Evolutionary conservation across 2,113 vertebrate genomes (phyloP).

Genomic region (Muntiacus reevesi): DNA sequence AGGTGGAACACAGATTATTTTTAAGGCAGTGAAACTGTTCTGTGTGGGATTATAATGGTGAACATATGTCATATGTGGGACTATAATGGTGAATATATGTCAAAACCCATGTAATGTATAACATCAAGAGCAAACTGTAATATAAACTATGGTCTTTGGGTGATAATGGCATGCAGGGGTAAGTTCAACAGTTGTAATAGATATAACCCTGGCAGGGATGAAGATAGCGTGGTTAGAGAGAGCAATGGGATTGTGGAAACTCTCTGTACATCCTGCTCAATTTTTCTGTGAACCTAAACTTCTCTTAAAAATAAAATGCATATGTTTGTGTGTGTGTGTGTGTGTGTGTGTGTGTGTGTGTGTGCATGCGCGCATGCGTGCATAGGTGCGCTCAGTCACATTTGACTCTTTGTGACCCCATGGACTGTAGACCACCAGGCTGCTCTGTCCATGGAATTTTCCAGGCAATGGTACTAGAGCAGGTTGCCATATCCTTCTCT

Average conservation of each 20-base stretch:
- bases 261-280: neutral
- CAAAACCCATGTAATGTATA: neutral
- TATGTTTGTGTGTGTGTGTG: neutral
- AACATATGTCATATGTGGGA: neutral
- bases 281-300: neutral
- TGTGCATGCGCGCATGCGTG: rapidly evolving
- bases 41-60: no score
- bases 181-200: neutral
- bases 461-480: neutral
- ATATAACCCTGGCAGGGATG: neutral
- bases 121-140: neutral
- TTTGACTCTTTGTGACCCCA: neutral
- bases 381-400: rapidly evolving
- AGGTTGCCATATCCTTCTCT: neutral
- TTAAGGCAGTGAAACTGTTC: neutral
- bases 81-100: neutral
- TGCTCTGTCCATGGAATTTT: neutral
- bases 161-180: neutral
- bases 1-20: no score
- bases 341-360: rapidly evolving
- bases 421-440: neutral
- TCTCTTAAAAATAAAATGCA: neutral
- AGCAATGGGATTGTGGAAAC: neutral
- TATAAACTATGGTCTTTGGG: neutral
- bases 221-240: neutral